Base-by-base conservation (phyloP, 2,888 invertebrate genomes). In the Shargacucullia verbasci region DNA sequence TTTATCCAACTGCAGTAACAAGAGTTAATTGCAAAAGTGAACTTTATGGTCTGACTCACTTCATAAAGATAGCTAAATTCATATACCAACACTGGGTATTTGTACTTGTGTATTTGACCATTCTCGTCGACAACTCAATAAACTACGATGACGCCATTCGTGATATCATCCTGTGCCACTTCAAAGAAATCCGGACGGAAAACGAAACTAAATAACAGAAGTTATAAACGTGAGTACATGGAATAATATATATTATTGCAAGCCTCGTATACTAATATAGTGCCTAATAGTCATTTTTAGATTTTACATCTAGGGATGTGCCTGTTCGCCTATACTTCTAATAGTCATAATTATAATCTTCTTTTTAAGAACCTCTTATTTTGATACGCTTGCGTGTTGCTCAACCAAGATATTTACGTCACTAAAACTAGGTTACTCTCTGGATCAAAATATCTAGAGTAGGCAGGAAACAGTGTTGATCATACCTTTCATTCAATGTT, bases 331-430 rank as follows among this genome's bases (percentile, higher is more conserved):
- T 20, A 20, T 20, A 20, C 2, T 20, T 20, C 20, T 20, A 4
- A 2, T 20, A 20, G 2, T 20, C 2, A 20, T 20, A 4, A 20
- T 20, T 20, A 2, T 20, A 29, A 29, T 9, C 5, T 29, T 29
- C 9, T 9, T 63, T 50, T 39, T 64, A 65, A 54, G 40, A 50
- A 38, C 31, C 20, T 34, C 57, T 56, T 29, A 7, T 37, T 57
- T 43, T 50, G 29, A 52, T 60, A 43, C 50, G 40, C 43, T 47
- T 34, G 37, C 34, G 38, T 11, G 46, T 63, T 70, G 74, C 83
- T 78, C 72, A 84, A 71, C 79, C 77, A 78, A 73, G 55, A 62
- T 82, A 84, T 85, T 85, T 83, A 73, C 64, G 81, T 80, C 69
- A 67, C 76, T 45, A 64, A 74, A 86, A 83, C 58, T 86, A 72